These are phyloP conservation scores for Fringilla coelebs DNA, from an alignment of 2,797 vertebrate genomes.

Conservation along the genomic window DNA sequence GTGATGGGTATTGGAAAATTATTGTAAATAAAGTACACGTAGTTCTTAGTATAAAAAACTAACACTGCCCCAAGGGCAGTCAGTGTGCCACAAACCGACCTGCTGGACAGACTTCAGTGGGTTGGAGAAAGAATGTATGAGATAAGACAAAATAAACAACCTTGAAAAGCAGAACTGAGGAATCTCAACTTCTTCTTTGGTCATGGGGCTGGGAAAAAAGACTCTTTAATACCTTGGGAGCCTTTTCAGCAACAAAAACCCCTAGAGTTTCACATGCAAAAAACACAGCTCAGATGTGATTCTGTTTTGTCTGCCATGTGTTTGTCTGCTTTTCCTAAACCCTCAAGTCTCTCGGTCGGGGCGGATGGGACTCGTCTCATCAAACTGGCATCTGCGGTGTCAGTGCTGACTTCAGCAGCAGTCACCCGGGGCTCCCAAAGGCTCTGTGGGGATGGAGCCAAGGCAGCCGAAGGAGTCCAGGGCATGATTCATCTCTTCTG, in stretches of 20 bases:
- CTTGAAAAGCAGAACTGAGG: neutral
- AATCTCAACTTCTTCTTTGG: neutral
- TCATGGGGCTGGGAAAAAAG: neutral
- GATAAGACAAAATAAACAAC: neutral
- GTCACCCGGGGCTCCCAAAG: neutral
- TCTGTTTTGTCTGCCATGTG: neutral
- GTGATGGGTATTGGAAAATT: neutral
- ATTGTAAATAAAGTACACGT: neutral
- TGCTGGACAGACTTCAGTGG: neutral
- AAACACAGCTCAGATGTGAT: neutral
- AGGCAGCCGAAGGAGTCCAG: neutral
- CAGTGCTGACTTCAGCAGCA: conserved; percentile 32
- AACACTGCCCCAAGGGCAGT: neutral
- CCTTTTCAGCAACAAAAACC: neutral
- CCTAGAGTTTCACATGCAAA: neutral
- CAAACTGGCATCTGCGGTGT: neutral
- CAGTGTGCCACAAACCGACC: neutral
- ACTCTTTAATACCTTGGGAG: neutral
- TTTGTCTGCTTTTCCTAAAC: neutral
- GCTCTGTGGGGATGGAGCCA: neutral
- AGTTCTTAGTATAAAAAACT: neutral
- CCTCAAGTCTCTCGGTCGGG: neutral
- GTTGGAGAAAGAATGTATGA: neutral
- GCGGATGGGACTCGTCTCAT: neutral
- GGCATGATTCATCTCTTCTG: conserved; percentile 40